Evolutionary conservation across 2,113 vertebrate species (phyloP).

Genomic region (Piprites chloris): DNA sequence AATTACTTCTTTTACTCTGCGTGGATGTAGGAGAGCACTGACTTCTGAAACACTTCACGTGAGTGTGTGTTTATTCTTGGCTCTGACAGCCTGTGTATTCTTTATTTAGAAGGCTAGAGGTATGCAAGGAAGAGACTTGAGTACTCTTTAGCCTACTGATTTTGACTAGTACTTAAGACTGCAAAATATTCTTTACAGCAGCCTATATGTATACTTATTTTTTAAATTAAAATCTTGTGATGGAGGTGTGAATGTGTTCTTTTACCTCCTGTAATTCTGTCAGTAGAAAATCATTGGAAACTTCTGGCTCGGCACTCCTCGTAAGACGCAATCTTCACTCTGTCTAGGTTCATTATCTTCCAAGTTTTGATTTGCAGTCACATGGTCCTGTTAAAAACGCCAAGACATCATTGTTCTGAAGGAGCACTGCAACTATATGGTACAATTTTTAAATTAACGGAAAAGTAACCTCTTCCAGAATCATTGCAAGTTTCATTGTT

Average conservation of each 20-base stretch:
- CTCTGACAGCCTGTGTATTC: neutral
- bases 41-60: neutral
- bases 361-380: neutral
- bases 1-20: neutral
- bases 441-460: neutral
- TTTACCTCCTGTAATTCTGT: neutral
- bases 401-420: neutral
- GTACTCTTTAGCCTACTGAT: neutral
- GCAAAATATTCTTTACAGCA: neutral
- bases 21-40: neutral
- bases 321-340: neutral
- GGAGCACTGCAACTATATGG: neutral
- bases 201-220: neutral
- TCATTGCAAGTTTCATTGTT: neutral
- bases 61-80: neutral
- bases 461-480: neutral
- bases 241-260: neutral
- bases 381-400: neutral
- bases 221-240: neutral
- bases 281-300: neutral
- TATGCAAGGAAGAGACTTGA: neutral
- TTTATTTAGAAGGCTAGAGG: constrained; percentile 22
- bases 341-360: neutral
- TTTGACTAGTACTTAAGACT: neutral
- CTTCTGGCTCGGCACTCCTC: rapidly evolving